Conservation (phyloP, 2,888 invertebrate species). For the Ashinkailepas kermadecensis region DNA sequence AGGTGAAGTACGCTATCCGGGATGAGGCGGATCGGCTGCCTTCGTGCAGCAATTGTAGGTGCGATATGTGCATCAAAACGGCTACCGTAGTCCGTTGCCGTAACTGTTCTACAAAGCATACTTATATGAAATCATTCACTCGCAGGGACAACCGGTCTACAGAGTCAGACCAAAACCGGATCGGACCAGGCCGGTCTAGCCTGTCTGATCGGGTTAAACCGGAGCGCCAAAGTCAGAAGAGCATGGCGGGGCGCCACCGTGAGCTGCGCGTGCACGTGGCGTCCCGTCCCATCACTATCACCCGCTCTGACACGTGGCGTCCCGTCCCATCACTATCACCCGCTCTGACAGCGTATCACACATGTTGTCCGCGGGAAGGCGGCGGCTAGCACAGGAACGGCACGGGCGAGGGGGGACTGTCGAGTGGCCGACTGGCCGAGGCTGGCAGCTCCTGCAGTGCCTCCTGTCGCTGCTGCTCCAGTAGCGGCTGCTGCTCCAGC, state of each 20-base stretch:
- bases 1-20: not conserved
- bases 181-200: too few relatives aligned
- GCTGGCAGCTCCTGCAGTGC: not conserved
- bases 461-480: not conserved
- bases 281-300: too few relatives aligned
- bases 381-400: not conserved
- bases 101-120: not conserved
- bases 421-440: not conserved
- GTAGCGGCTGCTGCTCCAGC: not conserved
- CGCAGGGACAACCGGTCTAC: not conserved
- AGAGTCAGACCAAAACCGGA: too few relatives aligned
- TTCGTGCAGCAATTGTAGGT: not conserved
- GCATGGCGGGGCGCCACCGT: too few relatives aligned
- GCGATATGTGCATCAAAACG: constrained; percentile 14
- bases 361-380: too few relatives aligned
- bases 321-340: not conserved
- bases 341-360: not conserved
- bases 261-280: too few relatives aligned
- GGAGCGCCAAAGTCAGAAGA: too few relatives aligned
- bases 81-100: too few relatives aligned
- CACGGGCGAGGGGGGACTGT: not conserved
- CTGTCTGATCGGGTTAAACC: too few relatives aligned
- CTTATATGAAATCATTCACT: constrained; percentile 15
- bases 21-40: not conserved
- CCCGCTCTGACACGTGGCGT: too few relatives aligned